phyloP scores from a whole-genome alignment of 2,113 vertebrate species.

The Hymenochirus boettgeri region DNA sequence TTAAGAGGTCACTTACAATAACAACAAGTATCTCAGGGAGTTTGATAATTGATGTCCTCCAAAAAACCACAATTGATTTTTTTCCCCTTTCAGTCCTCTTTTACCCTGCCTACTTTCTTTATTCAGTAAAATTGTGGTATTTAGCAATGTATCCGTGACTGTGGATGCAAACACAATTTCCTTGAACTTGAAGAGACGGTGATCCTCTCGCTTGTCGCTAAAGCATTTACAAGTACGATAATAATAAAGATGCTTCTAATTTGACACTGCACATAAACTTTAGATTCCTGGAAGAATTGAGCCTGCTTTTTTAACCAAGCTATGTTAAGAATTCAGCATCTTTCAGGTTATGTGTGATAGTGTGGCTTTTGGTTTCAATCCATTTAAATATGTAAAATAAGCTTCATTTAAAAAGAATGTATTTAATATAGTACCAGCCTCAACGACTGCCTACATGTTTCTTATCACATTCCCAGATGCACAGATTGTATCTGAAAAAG shows the following conservation, averaged over 20 bases:
- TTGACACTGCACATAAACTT: neutral
- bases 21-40: conserved; percentile 11
- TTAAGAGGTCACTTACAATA: conserved; percentile 26
- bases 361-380: neutral
- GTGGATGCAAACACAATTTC: neutral
- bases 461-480: no score
- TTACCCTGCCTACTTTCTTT: neutral
- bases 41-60: conserved; percentile 23
- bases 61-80: conserved; percentile 29
- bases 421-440: neutral
- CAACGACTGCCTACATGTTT: no score
- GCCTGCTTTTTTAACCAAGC: neutral
- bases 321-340: conserved; percentile 6
- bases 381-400: conserved; percentile 1
- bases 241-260: conserved; percentile 22
- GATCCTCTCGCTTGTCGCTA: conserved; percentile 7
- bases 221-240: neutral
- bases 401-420: conserved; percentile 1
- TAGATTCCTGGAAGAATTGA: neutral
- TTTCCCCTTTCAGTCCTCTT: neutral
- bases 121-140: conserved; percentile 1
- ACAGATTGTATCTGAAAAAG: no score
- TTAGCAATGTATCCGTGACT: conserved; percentile 6
- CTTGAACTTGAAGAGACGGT: conserved; percentile 18
- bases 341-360: neutral